Percentiles rank a stretch among this genome's conserved stretches.
Evolutionary conservation across 2,888 invertebrate genomes (phyloP).

Genomic region (Steinernema scapterisci): DNA sequence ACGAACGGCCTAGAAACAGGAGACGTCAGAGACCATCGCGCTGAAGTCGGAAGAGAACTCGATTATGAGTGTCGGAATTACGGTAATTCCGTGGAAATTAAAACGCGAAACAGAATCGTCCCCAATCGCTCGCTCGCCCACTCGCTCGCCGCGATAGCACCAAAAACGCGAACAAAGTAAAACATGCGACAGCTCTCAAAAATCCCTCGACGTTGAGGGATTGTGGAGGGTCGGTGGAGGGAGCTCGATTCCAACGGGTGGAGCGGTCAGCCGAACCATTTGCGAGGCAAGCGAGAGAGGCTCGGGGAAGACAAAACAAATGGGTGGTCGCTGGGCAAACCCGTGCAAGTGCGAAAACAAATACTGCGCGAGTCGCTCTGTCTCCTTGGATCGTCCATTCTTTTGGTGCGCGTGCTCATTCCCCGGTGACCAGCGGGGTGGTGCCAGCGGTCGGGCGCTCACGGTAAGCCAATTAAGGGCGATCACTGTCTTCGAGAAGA

Average conservation of each 20-base stretch:
- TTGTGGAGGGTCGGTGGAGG: background rate
- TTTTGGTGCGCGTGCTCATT: slow-evolving; percentile 21
- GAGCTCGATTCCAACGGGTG: background rate
- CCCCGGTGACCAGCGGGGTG: slow-evolving; percentile 5
- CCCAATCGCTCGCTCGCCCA: too few relatives aligned
- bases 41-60: background rate
- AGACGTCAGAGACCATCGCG: background rate
- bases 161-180: slow-evolving; percentile 16
- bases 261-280: slow-evolving; percentile 6
- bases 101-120: too few relatives aligned
- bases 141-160: background rate
- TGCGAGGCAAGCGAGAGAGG: background rate
- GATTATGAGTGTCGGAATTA: too few relatives aligned
- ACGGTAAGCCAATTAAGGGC: slow-evolving; percentile 32
- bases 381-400: slow-evolving; percentile 19
- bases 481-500: slow-evolving; percentile 7
- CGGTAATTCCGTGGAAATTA: too few relatives aligned
- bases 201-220: slow-evolving; percentile 16
- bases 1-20: slow-evolving; percentile 23
- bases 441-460: slow-evolving; percentile 9
- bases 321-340: slow-evolving; percentile 32
- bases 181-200: slow-evolving; percentile 3
- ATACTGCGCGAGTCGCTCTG: slow-evolving; percentile 23
- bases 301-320: slow-evolving; percentile 24
- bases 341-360: slow-evolving; percentile 31